Conservation (phyloP, 2,113 vertebrate genomes). For the Catharus fuscescens region DNA sequence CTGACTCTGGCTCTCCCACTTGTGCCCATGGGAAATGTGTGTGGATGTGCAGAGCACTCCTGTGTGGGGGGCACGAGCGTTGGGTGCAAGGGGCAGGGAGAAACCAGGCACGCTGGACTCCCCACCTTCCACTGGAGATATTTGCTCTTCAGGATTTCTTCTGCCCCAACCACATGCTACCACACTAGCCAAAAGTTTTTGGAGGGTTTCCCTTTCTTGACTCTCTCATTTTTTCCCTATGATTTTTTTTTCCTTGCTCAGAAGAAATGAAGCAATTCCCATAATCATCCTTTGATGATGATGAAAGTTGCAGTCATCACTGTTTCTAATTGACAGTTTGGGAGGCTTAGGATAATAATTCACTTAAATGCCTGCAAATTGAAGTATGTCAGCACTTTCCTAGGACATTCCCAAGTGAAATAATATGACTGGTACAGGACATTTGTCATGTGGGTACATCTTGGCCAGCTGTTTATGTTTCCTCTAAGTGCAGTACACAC, state of each 20-base stretch:
- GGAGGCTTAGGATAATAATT: slow-evolving; percentile 9
- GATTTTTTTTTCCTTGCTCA: neutral
- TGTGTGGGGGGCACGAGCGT: fast-evolving
- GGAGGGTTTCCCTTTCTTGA: neutral
- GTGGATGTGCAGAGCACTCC: neutral
- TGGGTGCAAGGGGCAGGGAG: neutral
- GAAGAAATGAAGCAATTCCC: neutral
- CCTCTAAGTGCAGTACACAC: neutral
- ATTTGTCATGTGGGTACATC: neutral
- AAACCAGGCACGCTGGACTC: neutral
- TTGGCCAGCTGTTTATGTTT: slow-evolving; percentile 30
- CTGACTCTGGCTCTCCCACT: neutral
- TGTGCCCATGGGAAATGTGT: neutral
- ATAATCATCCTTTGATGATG: neutral
- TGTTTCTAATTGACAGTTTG: slow-evolving; percentile 1
- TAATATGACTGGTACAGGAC: neutral
- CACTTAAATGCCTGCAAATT: neutral
- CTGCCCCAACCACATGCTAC: neutral
- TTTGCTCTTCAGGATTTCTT: neutral
- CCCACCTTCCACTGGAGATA: neutral
- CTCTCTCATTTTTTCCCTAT: neutral
- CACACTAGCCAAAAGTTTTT: neutral
- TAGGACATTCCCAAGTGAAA: slow-evolving; percentile 26
- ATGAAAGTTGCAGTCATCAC: neutral
- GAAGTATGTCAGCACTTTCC: slow-evolving; percentile 20